phyloP scores from a whole-genome alignment of 2,888 invertebrate genomes.

The Hyposoter didymator region DNA sequence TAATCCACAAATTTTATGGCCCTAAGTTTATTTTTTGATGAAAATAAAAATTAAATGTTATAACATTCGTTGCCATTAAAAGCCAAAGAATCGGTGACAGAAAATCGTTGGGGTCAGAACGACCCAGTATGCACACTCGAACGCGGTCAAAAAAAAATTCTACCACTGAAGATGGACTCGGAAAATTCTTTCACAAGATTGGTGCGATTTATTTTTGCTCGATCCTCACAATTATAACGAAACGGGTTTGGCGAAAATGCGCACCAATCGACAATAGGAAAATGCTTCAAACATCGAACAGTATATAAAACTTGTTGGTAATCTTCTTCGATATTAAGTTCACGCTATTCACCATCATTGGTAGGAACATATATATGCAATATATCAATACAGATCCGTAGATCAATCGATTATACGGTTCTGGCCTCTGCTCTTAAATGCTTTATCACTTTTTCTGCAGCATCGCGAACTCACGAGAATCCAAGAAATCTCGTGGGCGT shows the following conservation, averaged over 20 bases:
- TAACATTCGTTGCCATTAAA: too few species aligned
- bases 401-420: conserved; percentile 57
- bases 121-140: too few species aligned
- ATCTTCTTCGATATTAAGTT: not conserved
- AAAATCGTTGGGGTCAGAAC: too few species aligned
- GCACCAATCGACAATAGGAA: not conserved
- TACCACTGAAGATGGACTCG: not conserved
- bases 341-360: conserved; percentile 1
- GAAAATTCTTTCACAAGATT: not conserved
- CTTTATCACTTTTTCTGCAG: conserved; percentile 35
- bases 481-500: conserved; percentile 53
- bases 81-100: too few species aligned
- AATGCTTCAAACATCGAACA: not conserved
- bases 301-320: not conserved
- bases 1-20: too few species aligned
- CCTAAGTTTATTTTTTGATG: too few species aligned
- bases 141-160: not conserved
- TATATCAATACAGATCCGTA: conserved; percentile 31
- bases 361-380: not conserved
- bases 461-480: conserved; percentile 7
- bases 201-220: not conserved
- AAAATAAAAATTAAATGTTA: too few species aligned
- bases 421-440: conserved; percentile 35
- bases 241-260: not conserved
- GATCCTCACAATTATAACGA: not conserved